Evolutionary conservation across 1,140 invertebrate species (phyloP).

Genomic region (Galleria mellonella): DNA sequence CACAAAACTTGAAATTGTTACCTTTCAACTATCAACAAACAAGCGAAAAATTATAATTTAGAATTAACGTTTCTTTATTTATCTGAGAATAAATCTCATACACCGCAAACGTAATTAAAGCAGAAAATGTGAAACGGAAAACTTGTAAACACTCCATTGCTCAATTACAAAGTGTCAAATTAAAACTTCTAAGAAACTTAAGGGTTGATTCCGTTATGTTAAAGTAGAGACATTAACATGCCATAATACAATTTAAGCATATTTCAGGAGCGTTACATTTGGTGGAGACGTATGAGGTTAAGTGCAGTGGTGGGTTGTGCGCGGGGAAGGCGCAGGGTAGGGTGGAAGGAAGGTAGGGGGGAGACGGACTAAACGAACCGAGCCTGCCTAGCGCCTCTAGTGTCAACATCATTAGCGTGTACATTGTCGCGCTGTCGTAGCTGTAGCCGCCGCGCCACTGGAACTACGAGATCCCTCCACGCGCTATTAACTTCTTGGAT

Average conservation of each 20-base stretch:
- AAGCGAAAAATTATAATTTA: too few species aligned
- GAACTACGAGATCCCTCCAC: slow-evolving; percentile 25
- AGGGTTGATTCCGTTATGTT: neutral
- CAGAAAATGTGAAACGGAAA: neutral
- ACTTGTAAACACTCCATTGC: neutral
- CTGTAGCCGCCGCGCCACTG: slow-evolving; percentile 10
- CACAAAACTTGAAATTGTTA: too few species aligned
- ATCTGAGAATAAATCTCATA: too few species aligned
- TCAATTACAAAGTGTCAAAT: neutral
- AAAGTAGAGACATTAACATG: slow-evolving; percentile 8
- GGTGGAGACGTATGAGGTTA: slow-evolving; percentile 18
- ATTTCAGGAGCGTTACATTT: slow-evolving; percentile 19
- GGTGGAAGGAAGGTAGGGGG: slow-evolving; percentile 6
- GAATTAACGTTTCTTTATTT: too few species aligned
- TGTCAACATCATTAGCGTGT: slow-evolving; percentile 66
- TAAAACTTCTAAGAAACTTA: too few species aligned
- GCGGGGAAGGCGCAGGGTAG: slow-evolving; percentile 8
- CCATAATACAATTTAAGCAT: slow-evolving; percentile 14
- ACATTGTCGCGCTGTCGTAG: slow-evolving; percentile 16
- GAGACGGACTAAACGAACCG: slow-evolving; percentile 1
- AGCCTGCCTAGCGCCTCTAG: slow-evolving; percentile 32
- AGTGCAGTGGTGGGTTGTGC: slow-evolving; percentile 25
- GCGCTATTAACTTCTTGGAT: slow-evolving; percentile 18
- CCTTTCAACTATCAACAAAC: too few species aligned
- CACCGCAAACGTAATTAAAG: too few species aligned